These are phyloP conservation scores for Charina bottae DNA, from an alignment of 2,113 vertebrate species.

Conservation along the genomic window DNA sequence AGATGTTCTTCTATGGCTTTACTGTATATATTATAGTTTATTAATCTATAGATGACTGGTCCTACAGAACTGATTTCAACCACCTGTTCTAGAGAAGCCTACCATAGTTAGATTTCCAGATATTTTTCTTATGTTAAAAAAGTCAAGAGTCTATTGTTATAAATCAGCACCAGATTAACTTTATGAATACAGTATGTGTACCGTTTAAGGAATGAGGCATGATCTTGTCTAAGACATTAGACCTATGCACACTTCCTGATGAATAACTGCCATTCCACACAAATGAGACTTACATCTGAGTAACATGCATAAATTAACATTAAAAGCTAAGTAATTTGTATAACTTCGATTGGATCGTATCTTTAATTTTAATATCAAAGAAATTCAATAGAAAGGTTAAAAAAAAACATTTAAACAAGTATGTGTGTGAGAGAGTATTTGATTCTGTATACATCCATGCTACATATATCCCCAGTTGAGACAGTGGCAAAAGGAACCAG, in stretches of 20 bases:
- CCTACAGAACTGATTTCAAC: too few species aligned
- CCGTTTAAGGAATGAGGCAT: neutral
- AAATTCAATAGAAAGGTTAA: neutral
- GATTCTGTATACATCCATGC: neutral
- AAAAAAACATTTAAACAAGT: neutral
- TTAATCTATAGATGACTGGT: neutral
- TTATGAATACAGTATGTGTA: neutral
- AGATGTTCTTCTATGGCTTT: neutral
- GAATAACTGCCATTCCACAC: neutral
- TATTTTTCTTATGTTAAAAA: neutral
- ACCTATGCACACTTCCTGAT: neutral
- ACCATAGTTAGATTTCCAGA: neutral
- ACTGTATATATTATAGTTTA: neutral
- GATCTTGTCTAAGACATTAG: neutral
- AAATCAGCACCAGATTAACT: neutral
- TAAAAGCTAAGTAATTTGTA: neutral
- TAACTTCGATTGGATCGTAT: neutral
- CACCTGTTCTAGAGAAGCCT: neutral
- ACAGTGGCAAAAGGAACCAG: constrained; percentile 10
- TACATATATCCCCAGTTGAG: neutral
- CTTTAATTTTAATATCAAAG: accelerated
- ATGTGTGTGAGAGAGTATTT: neutral
- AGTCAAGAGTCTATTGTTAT: neutral
- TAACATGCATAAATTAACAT: neutral
- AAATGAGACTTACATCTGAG: neutral